Evolutionary conservation across 2,113 vertebrate genomes (phyloP), one percentile per base, ranked within the genome.

Genomic region (Myrmophylax atrothorax): DNA sequence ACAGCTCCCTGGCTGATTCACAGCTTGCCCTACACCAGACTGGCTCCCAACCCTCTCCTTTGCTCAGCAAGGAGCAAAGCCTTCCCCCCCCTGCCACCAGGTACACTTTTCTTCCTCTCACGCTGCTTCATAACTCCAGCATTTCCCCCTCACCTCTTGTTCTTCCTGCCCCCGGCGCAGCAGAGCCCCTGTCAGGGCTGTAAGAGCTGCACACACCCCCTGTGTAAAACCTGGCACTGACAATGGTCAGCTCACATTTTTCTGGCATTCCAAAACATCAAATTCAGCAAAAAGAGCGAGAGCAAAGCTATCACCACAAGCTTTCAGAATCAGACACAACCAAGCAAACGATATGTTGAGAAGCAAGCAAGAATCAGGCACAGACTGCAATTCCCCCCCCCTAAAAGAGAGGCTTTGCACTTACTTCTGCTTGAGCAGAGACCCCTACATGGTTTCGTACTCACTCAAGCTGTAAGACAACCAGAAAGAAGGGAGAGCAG

Each of bases 341-440:
- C 25, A 58, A 69, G 63, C 24, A 47, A 69, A 42, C 26, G 20
- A 25, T 19, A 12, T 2, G 12, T 31, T 52, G 2, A 8, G 76
- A 83, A 91, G 19, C 6, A 77, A 91, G 75, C 2, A 28, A 58
- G 47, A 75, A 50, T 25, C 40, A 25, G 72, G 23, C n/a, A 38
- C 0, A 14, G 42, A 84, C 6, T 40, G 44, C 35, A 76, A 42
- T 40, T 73, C 40, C 42, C 1, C 13, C 64, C 24, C 47, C 10
- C 47, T 22, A 12, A 18, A 2, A 69, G 25, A 64, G 37, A 82
- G 5, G 7, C 1, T 10, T 20, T 19, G 33, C 49, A 96, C 96
- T 97, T 93, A 97, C 97, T 79, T 70, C 84, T 35, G 35, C 31
- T 62, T 6, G 1, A 64, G 25, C 40, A 83, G 84, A 93, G 53